Percentiles rank a stretch among this genome's conserved stretches.
Conservation (phyloP, 1,140 invertebrate species). For the Drosophila eugracilis region DNA sequence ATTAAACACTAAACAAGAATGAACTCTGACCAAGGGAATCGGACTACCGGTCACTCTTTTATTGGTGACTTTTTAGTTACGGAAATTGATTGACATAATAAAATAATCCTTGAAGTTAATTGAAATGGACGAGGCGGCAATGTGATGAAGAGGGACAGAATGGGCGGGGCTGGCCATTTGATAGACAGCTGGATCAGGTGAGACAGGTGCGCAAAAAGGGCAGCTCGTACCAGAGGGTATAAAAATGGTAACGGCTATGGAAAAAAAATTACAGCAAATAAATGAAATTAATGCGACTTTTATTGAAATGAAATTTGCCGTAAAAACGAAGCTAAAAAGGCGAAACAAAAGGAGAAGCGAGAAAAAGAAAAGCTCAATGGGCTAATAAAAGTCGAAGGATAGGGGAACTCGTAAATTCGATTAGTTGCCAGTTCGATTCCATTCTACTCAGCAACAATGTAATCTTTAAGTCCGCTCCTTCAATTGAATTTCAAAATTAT, state of each 20-base stretch:
- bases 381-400: constrained; percentile 45
- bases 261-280: constrained; percentile 70
- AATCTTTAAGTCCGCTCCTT: constrained; percentile 40
- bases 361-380: constrained; percentile 24
- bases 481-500: constrained; percentile 59
- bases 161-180: constrained; percentile 10
- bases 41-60: constrained; percentile 23
- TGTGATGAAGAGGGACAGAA: neutral
- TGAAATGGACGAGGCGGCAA: constrained; percentile 68
- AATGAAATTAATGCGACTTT: constrained; percentile 80
- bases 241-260: constrained; percentile 24
- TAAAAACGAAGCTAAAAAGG: constrained; percentile 50
- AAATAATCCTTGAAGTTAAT: constrained; percentile 82
- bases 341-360: constrained; percentile 12
- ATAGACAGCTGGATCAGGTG: constrained; percentile 53
- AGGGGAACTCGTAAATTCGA: constrained; percentile 41
- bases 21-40: constrained; percentile 10
- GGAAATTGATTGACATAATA: constrained; percentile 83
- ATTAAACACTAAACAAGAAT: constrained; percentile 20
- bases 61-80: constrained; percentile 74
- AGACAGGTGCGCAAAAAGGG: constrained; percentile 55
- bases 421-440: constrained; percentile 34
- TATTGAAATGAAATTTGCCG: constrained; percentile 79
- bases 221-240: constrained; percentile 9
- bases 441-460: constrained; percentile 37